Conservation (phyloP, 2,113 vertebrate genomes). For the Calypte anna region DNA sequence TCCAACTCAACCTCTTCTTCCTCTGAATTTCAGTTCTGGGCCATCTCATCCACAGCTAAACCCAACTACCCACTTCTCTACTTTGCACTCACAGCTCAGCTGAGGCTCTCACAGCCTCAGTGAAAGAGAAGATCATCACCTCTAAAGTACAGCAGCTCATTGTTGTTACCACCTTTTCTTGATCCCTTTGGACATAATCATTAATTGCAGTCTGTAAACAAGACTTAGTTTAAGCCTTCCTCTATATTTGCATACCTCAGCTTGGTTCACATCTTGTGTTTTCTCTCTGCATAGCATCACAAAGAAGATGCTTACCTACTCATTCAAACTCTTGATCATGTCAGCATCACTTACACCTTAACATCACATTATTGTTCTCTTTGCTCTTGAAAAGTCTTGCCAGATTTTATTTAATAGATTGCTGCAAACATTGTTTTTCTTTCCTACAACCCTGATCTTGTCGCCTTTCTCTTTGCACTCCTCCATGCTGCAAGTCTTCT, state of each 20-base stretch:
- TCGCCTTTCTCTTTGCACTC: not conserved
- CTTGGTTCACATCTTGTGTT: not conserved
- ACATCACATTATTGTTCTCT: not conserved
- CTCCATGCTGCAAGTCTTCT: not conserved
- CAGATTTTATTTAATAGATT: not conserved
- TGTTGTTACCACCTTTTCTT: not conserved
- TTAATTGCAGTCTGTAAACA: not conserved
- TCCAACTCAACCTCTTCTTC: not conserved
- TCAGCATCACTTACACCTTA: not conserved
- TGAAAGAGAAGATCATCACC: not conserved
- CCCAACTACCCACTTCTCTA: not conserved
- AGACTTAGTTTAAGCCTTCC: not conserved
- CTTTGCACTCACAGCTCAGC: not conserved
- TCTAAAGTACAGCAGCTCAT: not conserved
- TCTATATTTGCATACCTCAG: not conserved
- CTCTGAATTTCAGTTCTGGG: not conserved
- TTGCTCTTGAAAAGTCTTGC: not conserved
- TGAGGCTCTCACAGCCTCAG: not conserved
- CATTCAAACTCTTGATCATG: not conserved
- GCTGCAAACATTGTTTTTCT: not conserved
- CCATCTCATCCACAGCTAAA: not conserved
- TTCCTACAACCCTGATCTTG: conserved; percentile 1
- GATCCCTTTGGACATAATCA: not conserved
- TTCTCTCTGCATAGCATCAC: not conserved
- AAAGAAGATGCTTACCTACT: not conserved